Conservation (phyloP, 2,888 invertebrate species). For the Drosophila robusta region DNA sequence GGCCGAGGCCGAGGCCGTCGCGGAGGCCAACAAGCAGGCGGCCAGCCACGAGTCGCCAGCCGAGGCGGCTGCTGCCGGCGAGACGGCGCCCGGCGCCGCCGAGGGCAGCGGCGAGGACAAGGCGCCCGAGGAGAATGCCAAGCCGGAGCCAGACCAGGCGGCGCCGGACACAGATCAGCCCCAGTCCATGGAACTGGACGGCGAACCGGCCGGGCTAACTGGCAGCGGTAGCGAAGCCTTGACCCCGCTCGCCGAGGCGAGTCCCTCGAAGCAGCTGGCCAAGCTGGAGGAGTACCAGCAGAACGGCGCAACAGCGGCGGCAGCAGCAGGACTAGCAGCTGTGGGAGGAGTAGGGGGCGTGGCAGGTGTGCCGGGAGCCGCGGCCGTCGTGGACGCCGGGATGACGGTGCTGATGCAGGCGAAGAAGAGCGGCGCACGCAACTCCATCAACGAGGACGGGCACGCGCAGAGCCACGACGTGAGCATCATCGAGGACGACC, state of each 20-base stretch:
- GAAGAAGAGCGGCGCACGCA: conserved; percentile 77
- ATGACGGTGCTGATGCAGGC: conserved; percentile 80
- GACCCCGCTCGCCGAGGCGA: conserved; percentile 9
- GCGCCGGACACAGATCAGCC: conserved; percentile 11
- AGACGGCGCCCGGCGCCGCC: neutral
- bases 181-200: conserved; percentile 80
- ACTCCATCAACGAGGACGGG: conserved; percentile 81
- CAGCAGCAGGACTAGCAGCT: too few relatives aligned
- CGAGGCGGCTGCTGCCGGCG: neutral
- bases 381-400: conserved; percentile 27
- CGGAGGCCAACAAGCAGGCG: conserved; percentile 55
- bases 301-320: conserved; percentile 25
- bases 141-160: conserved; percentile 29
- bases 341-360: too few relatives aligned
- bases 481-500: conserved; percentile 87
- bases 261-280: conserved; percentile 31
- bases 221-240: conserved; percentile 11
- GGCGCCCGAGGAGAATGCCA: conserved; percentile 8
- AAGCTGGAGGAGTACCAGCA: conserved; percentile 55
- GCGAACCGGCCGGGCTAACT: conserved; percentile 27
- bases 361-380: too few relatives aligned
- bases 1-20: conserved; percentile 69
- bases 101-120: conserved; percentile 37
- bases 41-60: conserved; percentile 6
- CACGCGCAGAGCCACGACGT: conserved; percentile 79